Conservation (phyloP, 64 coral and sea anemone species). For the Stylophora pistillata region DNA sequence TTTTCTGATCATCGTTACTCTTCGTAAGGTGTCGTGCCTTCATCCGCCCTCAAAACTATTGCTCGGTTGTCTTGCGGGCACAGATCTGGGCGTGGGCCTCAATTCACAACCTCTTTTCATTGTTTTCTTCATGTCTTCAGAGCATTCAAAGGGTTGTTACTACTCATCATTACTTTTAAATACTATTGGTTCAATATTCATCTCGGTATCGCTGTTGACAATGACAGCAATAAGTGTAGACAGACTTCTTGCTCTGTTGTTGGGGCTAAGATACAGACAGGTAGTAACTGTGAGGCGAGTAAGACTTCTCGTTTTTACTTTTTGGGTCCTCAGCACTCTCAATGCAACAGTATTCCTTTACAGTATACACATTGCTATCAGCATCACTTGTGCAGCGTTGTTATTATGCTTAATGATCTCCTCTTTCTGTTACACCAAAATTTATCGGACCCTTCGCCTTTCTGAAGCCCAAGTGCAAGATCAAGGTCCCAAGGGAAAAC, state of each 20-base stretch:
- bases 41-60: background rate
- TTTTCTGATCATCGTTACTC: too few relatives aligned
- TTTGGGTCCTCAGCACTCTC: conserved; percentile 12
- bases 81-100: background rate
- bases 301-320: background rate
- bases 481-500: background rate
- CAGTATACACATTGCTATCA: background rate
- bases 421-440: conserved; percentile 19
- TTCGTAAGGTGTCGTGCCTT: too few relatives aligned
- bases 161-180: background rate
- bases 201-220: conserved; percentile 41
- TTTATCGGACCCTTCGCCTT: conserved; percentile 9
- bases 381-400: background rate
- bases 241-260: conserved; percentile 21
- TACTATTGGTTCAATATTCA: background rate
- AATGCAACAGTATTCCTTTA: background rate
- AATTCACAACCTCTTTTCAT: background rate
- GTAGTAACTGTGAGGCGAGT: conserved; percentile 23
- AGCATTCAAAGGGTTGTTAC: background rate
- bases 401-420: background rate
- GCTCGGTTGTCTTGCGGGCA: background rate
- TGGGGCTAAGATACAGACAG: conserved; percentile 16
- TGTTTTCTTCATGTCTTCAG: background rate
- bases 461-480: conserved; percentile 6
- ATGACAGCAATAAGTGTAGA: conserved; percentile 28